Base-by-base conservation (phyloP, 2,888 invertebrate genomes). In the Andrena hattorfiana region DNA sequence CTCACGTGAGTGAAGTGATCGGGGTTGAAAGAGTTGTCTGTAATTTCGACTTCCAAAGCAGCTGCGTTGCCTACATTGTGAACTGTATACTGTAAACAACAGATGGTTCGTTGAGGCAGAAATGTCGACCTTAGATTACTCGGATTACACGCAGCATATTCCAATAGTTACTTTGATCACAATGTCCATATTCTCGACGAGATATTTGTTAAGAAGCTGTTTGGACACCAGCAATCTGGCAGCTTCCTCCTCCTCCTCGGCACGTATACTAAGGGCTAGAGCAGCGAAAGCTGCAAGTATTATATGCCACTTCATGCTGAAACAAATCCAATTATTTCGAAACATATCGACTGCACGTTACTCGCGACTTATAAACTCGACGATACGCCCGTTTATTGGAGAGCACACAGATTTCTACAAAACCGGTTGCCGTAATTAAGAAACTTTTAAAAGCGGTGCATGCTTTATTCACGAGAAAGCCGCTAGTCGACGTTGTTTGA, bases 151-250 rank as follows among this genome's bases (percentile, higher is more conserved):
- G 48, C 5, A 35, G 48, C 7, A 28, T 13, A 42, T 23, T 56
- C 51, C 26, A 13, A 20, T 51, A 69, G 42, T 87, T 90, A 95
- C 95, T 93, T 99, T 98, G 59, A 99, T 97, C 84, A 99, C 96
- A 90, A 99, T 96, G 94, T 99, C 99, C 96, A 98, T 98, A 92
- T 97, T 97, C 95, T 99, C 99, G 0, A 99, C 99, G 84, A 99
- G 95, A 93, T 98, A 99, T 94, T 98, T 98, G 94, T 99, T 99
- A 81, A 99, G 95, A 91, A 99, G 97, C 94, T 98, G 98, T 95
- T 99, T 99, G 10, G 98, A 98, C 30, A 98, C 97, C 83, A 99
- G 95, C 67, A 99, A 95, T 90, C 97, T 96, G 26, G 99, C 99
- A 72, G 96, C 96, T 64, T 96, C 95, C 60, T 97, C 96, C 85